These are phyloP conservation scores for Dromius quadrimaculatus DNA, from an alignment of 2,888 invertebrate species.

Conservation along the genomic window DNA sequence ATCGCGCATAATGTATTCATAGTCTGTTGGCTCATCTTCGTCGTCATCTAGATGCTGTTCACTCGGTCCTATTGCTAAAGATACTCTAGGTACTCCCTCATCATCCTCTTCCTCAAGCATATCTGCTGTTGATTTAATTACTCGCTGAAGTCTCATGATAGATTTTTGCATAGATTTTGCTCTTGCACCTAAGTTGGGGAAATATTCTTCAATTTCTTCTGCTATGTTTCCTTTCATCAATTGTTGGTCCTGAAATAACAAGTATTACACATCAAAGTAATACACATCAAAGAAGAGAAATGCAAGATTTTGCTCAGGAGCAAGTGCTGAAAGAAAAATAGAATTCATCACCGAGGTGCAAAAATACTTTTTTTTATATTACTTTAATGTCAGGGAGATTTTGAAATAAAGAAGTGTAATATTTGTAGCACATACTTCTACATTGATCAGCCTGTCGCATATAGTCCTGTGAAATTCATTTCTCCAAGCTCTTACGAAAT, in stretches of 20 bases:
- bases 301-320: too few species aligned
- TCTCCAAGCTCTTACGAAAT: conserved; percentile 88
- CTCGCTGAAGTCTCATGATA: conserved; percentile 53
- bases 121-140: background rate
- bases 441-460: conserved; percentile 85
- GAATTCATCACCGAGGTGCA: too few species aligned
- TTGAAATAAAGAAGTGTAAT: too few species aligned
- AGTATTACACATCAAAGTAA: too few species aligned
- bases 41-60: conserved; percentile 59
- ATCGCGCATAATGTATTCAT: conserved; percentile 81
- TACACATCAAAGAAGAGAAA: too few species aligned
- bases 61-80: background rate
- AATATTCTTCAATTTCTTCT: conserved; percentile 72
- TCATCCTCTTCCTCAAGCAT: conserved; percentile 37
- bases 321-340: too few species aligned
- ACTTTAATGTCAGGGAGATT: too few species aligned
- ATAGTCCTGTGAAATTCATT: conserved; percentile 91
- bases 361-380: too few species aligned
- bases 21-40: conserved; percentile 63
- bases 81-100: conserved; percentile 63
- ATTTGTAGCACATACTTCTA: conserved; percentile 66
- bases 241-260: conserved; percentile 76
- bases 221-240: conserved; percentile 74
- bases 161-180: conserved; percentile 60
- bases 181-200: conserved; percentile 64